These are phyloP conservation scores for Hippocampus comes DNA, from an alignment of 2,113 vertebrate genomes.

Conservation along the genomic window DNA sequence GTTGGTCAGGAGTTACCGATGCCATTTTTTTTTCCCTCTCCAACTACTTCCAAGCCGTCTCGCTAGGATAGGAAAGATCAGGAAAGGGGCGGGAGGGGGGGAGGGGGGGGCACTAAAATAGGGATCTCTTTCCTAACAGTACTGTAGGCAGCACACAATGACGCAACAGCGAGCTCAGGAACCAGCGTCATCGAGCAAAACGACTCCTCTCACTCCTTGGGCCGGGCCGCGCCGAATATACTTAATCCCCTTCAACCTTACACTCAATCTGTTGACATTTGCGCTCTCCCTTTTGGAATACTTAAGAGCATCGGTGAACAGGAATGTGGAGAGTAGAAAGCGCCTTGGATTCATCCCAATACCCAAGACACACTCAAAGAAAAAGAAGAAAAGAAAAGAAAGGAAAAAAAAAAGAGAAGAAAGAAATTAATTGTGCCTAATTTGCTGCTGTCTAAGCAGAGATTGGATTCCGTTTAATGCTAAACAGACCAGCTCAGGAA, in stretches of 20 bases:
- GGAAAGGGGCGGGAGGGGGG: no score
- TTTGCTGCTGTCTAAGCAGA: constrained; percentile 69
- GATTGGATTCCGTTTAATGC: constrained; percentile 69
- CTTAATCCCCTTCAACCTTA: constrained; percentile 39
- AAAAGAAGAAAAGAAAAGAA: constrained; percentile 41
- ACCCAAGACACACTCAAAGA: constrained; percentile 59
- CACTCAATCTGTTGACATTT: constrained; percentile 39
- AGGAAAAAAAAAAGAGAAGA: background rate
- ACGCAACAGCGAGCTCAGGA: constrained; percentile 28
- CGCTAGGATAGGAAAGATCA: no score
- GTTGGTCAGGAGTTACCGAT: no score
- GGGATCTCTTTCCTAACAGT: constrained; percentile 7
- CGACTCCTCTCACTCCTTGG: constrained; percentile 19
- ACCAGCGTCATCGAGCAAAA: background rate
- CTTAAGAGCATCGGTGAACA: constrained; percentile 41
- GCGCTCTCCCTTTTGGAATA: constrained; percentile 20
- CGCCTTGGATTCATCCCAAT: constrained; percentile 61
- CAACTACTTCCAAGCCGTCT: no score
- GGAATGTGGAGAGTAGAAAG: constrained; percentile 42
- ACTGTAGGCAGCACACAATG: constrained; percentile 41
- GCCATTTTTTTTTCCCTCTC: no score
- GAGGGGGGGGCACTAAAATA: background rate
- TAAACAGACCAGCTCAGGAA: constrained; percentile 62
- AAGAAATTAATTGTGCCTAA: constrained; percentile 65
- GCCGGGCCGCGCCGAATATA: constrained; percentile 34